Percentiles rank a stretch among this genome's conserved stretches.
Conservation (phyloP, 2,888 invertebrate species). For the Poecilus cupreus region DNA sequence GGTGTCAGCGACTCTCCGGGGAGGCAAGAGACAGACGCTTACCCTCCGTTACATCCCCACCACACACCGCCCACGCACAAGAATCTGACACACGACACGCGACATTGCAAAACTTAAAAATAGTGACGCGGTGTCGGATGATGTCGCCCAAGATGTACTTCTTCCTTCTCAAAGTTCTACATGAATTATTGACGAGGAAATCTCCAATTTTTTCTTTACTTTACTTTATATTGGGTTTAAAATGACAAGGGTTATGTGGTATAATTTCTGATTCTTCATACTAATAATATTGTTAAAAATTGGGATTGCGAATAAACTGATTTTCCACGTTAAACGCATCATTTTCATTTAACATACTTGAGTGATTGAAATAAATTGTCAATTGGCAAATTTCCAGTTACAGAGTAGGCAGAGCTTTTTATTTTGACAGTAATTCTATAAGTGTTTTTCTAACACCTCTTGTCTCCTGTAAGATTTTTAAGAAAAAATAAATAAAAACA, state of each 20-base stretch:
- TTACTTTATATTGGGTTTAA: slow-evolving; percentile 12
- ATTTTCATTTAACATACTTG: too few relatives aligned
- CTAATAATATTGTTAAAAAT: too few relatives aligned
- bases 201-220: not conserved
- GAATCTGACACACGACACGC: slow-evolving; percentile 30
- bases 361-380: too few relatives aligned
- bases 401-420: too few relatives aligned
- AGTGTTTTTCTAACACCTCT: not conserved
- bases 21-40: not conserved
- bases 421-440: not conserved
- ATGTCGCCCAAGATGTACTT: slow-evolving; percentile 38
- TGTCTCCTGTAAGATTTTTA: not conserved
- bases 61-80: slow-evolving; percentile 6
- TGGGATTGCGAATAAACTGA: too few relatives aligned
- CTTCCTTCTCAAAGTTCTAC: slow-evolving; percentile 45
- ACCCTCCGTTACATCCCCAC: not conserved
- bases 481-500: slow-evolving; percentile 1
- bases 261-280: too few relatives aligned
- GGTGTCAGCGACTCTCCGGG: slow-evolving; percentile 46
- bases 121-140: slow-evolving; percentile 32
- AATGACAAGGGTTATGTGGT: not conserved
- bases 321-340: too few relatives aligned
- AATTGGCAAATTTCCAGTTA: too few relatives aligned
- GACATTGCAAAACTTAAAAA: slow-evolving; percentile 54
- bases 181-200: slow-evolving; percentile 50